A percentile compares a stretch with the other conserved stretches of the same genome.
These are phyloP conservation scores for Paramisgurnus dabryanus DNA, from an alignment of 2,113 vertebrate species.

Conservation along the genomic window DNA sequence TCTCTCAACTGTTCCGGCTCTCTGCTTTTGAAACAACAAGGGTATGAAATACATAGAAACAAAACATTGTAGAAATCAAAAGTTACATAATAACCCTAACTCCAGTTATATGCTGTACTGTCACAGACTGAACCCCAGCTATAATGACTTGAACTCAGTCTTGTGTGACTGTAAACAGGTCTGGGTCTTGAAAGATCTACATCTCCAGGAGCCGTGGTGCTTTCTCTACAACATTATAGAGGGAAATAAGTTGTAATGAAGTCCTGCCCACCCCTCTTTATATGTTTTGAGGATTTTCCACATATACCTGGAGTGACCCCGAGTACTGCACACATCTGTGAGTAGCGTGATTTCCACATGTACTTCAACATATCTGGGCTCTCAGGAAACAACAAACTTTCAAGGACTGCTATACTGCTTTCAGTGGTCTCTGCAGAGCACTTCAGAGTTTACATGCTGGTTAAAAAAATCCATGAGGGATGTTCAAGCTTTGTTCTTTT, in stretches of 20 bases:
- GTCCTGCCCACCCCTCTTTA: background rate
- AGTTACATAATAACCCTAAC: background rate
- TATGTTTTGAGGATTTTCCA: conserved; percentile 17
- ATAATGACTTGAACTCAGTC: background rate
- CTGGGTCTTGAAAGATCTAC: background rate
- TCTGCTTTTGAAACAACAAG: conserved; percentile 11
- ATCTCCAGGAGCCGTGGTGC: background rate
- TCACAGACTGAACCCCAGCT: background rate
- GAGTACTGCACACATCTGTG: background rate
- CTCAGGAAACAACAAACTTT: no score
- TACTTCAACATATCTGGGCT: background rate
- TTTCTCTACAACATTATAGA: background rate
- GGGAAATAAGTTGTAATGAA: background rate
- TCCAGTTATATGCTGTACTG: background rate
- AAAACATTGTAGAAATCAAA: background rate
- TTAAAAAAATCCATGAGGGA: background rate
- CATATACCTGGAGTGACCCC: background rate
- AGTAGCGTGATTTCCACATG: background rate
- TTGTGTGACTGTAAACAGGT: background rate
- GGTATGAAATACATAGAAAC: background rate
- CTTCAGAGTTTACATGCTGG: background rate
- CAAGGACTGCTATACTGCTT: background rate
- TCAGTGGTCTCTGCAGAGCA: background rate
- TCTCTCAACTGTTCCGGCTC: conserved; percentile 7
- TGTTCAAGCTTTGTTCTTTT: background rate